Evolutionary conservation across 2,888 invertebrate genomes (phyloP).

Genomic region (Volucella inanis): DNA sequence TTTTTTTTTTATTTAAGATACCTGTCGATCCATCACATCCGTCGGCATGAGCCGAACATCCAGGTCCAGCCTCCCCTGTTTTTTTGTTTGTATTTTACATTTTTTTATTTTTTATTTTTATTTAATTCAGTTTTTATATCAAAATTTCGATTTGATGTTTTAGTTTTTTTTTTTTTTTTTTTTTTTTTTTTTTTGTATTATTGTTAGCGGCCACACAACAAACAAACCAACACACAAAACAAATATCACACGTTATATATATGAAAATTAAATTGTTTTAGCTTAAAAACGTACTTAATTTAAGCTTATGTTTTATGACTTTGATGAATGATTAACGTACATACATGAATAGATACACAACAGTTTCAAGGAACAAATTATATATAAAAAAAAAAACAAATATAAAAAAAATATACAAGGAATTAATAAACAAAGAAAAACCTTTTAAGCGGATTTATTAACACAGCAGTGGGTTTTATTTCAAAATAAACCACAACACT

Average conservation of each 20-base stretch:
- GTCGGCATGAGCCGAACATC: slow-evolving; percentile 95
- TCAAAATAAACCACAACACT: too few relatives aligned
- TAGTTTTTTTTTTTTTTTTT: slow-evolving; percentile 19
- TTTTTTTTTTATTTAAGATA: slow-evolving; percentile 81
- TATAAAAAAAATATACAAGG: not conserved
- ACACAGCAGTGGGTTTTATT: too few relatives aligned
- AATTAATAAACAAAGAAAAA: not conserved
- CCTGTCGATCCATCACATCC: slow-evolving; percentile 97
- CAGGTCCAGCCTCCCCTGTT: slow-evolving; percentile 90
- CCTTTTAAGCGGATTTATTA: too few relatives aligned
- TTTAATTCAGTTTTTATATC: slow-evolving; percentile 61
- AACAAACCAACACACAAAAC: slow-evolving; percentile 83
- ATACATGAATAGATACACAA: slow-evolving; percentile 77
- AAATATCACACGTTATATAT: slow-evolving; percentile 67
- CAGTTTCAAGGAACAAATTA: slow-evolving; percentile 72
- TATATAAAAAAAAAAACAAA: slow-evolving; percentile 56
- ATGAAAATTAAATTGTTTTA: slow-evolving; percentile 34
- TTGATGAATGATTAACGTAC: slow-evolving; percentile 66
- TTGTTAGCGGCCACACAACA: slow-evolving; percentile 85
- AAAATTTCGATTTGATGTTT: slow-evolving; percentile 51
- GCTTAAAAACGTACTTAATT: slow-evolving; percentile 41
- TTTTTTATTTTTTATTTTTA: slow-evolving; percentile 30
- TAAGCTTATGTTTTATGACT: slow-evolving; percentile 41
- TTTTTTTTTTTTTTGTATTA: slow-evolving; percentile 35
- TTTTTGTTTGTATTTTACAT: slow-evolving; percentile 76